Evolutionary conservation across 1,140 invertebrate genomes (phyloP), one percentile per base, ranked within the genome.

Genomic region (Andricus grossulariae): DNA sequence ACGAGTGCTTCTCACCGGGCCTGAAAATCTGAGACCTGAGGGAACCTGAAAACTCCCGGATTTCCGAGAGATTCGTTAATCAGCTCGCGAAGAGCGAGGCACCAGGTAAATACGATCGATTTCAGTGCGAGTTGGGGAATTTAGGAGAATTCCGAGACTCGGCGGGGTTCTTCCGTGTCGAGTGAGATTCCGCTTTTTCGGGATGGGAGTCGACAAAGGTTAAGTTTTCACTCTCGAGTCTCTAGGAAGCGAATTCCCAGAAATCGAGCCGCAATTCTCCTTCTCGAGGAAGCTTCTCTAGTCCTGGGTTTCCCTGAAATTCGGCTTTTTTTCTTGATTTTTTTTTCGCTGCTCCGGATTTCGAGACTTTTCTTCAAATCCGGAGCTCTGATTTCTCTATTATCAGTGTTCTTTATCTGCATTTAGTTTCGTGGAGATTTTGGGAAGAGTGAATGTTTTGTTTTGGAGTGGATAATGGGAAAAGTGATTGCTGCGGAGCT

Each of bases 71-170:
- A 32, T 5, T 32, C 25, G 3, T 32, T 32, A 32, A 25, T 66
- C 25, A 60, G 25, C 60, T 66, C 39, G 78, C 76, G 80, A 84
- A 83, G 77, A 84, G 72, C 51, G 72, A 79, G 71, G 80, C 79
- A 83, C 78, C 77, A 82, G 80, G 82, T 83, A 81, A 32, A 66
- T 16, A 45, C 7, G 39, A 45, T 11, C 39, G 39, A 45, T 45
- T 45, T 45, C 39, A 45, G 1, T 45, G 8, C 32, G 39, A 45
- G 39, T 10, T 45, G 7, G 5, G 10, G 10, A 2, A 8, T 10
- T 45, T 55, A n/a, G 2, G 19, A 21, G 60, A 66, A 66, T 66
- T 66, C 7, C 18, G 18, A 73, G 18, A 19, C n/a, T 71, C 52
- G 15, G 50, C 49, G 19, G 51, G 52, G 70, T 51, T 51, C 39